Evolutionary conservation across 1,140 invertebrate species (phyloP), one percentile per base, ranked within the genome.

Genomic region (Leptinotarsa undecemlineata): DNA sequence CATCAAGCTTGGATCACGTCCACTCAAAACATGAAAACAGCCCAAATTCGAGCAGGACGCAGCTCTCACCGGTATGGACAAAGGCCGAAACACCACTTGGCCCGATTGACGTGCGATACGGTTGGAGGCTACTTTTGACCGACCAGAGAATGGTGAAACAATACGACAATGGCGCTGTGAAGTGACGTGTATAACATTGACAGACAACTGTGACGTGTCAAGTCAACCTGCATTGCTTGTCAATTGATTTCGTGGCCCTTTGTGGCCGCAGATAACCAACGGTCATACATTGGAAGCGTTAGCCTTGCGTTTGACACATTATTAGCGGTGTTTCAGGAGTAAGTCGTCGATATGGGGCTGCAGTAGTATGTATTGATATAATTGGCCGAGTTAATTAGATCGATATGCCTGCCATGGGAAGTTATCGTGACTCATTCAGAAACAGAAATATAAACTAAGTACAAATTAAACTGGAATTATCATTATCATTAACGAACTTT

Each of bases 271-370:
- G 60, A 72, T 66, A 72, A 74, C 66, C 66, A 42, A 61, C 72
- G 72, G 72, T 74, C 72, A 74, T 74, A 68, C 64, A 74, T 74
- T 67, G 64, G 48, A 74, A 68, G 72, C 72, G 64, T 68, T 67
- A 68, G 72, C 72, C 67, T 74, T 74, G 72, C 72, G 72, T 74
- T 68, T 74, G 72, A 74, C 72, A 74, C 72, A 74, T 74, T 74
- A 74, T 72, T 72, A 72, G 71, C 42, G 61, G 63, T 47, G 23
- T 61, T 68, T 26, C 42, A 33, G 63, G 19, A 42, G 42, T 8
- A 68, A 68, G 21, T 60, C 23, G 60, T 47, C 33, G 51, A 57
- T 57, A 19, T n/a, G n/a, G 51, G 51, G 51, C n/a, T 57, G 15
- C 33, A 11, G 8, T 2, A 42, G 33, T 8, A 42, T 42, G 33